Evolutionary conservation across 2,113 vertebrate genomes (phyloP).

Genomic region (Menura novaehollandiae): DNA sequence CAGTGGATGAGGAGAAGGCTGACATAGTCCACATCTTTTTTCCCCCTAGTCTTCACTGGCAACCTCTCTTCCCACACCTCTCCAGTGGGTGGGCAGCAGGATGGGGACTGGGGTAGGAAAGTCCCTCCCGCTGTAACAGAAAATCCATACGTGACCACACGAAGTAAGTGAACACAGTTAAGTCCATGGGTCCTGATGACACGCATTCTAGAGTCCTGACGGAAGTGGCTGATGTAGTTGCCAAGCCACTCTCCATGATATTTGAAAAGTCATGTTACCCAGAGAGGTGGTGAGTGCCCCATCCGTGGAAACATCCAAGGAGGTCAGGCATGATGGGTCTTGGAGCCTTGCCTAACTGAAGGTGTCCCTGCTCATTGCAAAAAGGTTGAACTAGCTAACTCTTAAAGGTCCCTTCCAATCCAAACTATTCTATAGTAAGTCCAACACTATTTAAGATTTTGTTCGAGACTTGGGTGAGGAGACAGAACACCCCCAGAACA

Average conservation of each 20-base stretch:
- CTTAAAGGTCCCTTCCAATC: neutral
- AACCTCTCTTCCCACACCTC: neutral
- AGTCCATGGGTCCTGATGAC: neutral
- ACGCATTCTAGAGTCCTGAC: neutral
- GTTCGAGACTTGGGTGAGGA: neutral
- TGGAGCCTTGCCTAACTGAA: neutral
- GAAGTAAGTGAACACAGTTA: neutral
- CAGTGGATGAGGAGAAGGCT: neutral
- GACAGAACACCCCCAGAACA: neutral
- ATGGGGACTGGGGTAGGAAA: neutral
- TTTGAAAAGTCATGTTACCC: neutral
- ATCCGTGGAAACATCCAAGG: neutral
- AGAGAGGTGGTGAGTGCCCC: neutral
- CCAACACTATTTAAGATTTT: neutral
- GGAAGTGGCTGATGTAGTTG: neutral
- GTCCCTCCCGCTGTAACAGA: neutral
- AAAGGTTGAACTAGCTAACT: neutral
- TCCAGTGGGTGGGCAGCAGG: neutral
- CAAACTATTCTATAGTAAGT: neutral
- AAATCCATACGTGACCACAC: neutral
- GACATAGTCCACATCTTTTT: neutral
- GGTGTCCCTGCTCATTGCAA: neutral
- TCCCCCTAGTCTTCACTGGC: neutral
- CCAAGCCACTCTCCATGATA: neutral
- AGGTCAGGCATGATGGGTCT: neutral